Percentiles rank a stretch among this genome's conserved stretches.
These are phyloP conservation scores for Platysteira castanea DNA, from an alignment of 2,113 vertebrate genomes.

Conservation along the genomic window DNA sequence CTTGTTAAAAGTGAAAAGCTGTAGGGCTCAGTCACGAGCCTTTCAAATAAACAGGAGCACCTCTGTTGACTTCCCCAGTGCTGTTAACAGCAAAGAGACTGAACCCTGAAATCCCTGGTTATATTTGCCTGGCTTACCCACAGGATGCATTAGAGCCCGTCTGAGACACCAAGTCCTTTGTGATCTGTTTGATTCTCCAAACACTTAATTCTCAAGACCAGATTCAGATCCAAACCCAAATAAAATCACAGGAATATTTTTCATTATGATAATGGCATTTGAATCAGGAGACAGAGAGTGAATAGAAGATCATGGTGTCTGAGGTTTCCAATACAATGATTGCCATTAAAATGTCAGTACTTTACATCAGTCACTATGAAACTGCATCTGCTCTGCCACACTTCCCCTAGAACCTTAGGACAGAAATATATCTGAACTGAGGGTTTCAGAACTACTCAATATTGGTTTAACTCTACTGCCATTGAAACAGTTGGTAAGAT, in stretches of 20 bases:
- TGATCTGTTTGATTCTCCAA: neutral
- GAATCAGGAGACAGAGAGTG: neutral
- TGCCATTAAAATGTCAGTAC: neutral
- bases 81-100: neutral
- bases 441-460: neutral
- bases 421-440: neutral
- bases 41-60: neutral
- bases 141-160: neutral
- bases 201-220: neutral
- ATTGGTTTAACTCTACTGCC: neutral
- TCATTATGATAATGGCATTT: neutral
- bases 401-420: neutral
- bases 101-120: neutral
- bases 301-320: neutral
- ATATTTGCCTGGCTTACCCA: neutral
- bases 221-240: neutral
- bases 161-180: neutral
- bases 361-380: neutral
- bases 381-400: neutral
- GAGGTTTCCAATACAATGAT: neutral
- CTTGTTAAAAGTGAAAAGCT: neutral
- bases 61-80: fast-evolving
- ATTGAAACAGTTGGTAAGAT: neutral
- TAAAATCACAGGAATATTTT: neutral
- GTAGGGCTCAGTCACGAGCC: fast-evolving